Evolutionary conservation across 2,888 invertebrate genomes (phyloP).

Genomic region (Diogma glabrata): DNA sequence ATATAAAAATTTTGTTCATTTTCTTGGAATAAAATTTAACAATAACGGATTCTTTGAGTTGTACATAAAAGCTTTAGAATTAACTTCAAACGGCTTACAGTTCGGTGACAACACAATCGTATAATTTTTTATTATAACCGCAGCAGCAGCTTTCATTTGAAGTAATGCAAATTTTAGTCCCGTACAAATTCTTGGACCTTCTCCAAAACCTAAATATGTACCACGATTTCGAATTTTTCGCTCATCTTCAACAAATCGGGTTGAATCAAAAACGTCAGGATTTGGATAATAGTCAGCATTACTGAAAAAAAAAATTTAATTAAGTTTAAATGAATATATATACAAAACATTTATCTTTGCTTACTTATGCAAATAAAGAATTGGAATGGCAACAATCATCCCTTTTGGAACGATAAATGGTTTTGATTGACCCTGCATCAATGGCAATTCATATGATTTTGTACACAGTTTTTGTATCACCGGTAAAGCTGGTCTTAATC

Average conservation of each 20-base stretch:
- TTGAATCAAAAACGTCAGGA: constrained; percentile 34
- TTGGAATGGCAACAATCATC: constrained; percentile 27
- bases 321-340: too few relatives aligned
- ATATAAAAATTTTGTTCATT: too few relatives aligned
- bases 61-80: constrained; percentile 19
- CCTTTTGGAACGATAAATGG: constrained; percentile 24
- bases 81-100: constrained; percentile 21
- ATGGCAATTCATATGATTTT: constrained; percentile 12
- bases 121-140: constrained; percentile 19
- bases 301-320: too few relatives aligned
- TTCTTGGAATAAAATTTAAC: constrained; percentile 10
- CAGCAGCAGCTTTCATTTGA: constrained; percentile 22
- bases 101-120: constrained; percentile 22
- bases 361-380: constrained; percentile 26
- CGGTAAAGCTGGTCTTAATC: constrained; percentile 22
- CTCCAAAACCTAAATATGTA: constrained; percentile 26
- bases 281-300: constrained; percentile 32
- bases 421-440: constrained; percentile 1
- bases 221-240: constrained; percentile 24
- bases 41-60: constrained; percentile 8
- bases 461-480: constrained; percentile 17
- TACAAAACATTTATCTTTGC: too few relatives aligned
- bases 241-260: constrained; percentile 29
- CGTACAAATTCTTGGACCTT: constrained; percentile 27
- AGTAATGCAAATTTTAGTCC: constrained; percentile 22